Percentiles rank a stretch among this genome's conserved stretches.
Conservation (phyloP, 2,113 vertebrate species). For the Psammodynastes pulverulentus region DNA sequence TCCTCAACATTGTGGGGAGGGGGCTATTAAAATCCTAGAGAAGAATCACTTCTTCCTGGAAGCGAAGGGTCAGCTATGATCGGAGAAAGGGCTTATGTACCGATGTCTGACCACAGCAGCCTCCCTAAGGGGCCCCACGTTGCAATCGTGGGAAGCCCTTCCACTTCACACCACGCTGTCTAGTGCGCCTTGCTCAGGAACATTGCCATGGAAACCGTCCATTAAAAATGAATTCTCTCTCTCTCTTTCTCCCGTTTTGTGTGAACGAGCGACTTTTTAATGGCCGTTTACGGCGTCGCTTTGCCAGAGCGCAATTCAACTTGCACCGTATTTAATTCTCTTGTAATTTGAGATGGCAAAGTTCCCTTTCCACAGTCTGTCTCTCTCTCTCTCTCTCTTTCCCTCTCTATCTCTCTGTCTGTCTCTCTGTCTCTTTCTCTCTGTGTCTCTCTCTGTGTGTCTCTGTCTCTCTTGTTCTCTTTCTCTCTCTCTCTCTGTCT, state of each 20-base stretch:
- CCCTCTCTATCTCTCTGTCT: fast-evolving
- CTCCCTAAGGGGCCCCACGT: slow-evolving; percentile 24
- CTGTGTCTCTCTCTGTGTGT: no score
- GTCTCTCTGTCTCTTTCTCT: no score
- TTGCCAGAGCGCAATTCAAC: slow-evolving; percentile 33
- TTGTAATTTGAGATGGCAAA: slow-evolving; percentile 47
- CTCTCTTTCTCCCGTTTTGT: slow-evolving; percentile 56
- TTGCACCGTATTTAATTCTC: slow-evolving; percentile 57
- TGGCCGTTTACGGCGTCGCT: slow-evolving; percentile 48
- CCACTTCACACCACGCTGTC: slow-evolving; percentile 47
- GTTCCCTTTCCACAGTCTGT: neutral
- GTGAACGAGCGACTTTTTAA: slow-evolving; percentile 59
- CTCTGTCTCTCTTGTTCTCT: no score
- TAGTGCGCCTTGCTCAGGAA: slow-evolving; percentile 47
- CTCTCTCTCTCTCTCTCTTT: no score
- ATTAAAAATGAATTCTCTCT: slow-evolving; percentile 64
- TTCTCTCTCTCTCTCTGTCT: fast-evolving
- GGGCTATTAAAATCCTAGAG: slow-evolving; percentile 44
- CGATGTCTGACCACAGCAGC: slow-evolving; percentile 35
- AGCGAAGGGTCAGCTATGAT: slow-evolving; percentile 40
- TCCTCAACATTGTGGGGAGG: slow-evolving; percentile 20
- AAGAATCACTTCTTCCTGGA: slow-evolving; percentile 30
- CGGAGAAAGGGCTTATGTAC: neutral
- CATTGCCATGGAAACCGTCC: slow-evolving; percentile 67
- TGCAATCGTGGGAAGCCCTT: slow-evolving; percentile 46